Evolutionary conservation across 35 echinoderm and acorn worm genomes (phyloP).

Genomic region (Heliocidaris tuberculata): DNA sequence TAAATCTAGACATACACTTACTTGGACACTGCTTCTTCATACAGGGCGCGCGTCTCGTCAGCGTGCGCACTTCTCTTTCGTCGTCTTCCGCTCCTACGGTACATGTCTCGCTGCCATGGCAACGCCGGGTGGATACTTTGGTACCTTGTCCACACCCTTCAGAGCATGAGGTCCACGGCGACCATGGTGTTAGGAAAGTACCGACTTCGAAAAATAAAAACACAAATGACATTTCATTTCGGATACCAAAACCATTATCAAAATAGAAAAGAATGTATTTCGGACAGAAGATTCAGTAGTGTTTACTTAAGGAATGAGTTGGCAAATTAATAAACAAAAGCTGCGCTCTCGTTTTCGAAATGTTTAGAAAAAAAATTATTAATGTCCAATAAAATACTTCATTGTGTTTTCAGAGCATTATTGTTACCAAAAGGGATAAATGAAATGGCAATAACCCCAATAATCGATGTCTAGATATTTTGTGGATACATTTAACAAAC

Average conservation of each 20-base stretch:
- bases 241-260: neutral
- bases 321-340: too few relatives aligned
- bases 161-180: constrained; percentile 76
- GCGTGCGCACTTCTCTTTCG: neutral
- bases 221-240: neutral
- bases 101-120: constrained; percentile 66
- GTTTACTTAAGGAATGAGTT: too few relatives aligned
- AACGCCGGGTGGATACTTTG: constrained; percentile 63
- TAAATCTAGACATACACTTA: constrained; percentile 33
- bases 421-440: too few relatives aligned
- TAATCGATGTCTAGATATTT: too few relatives aligned
- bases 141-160: constrained; percentile 73
- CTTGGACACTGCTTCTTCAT: constrained; percentile 49
- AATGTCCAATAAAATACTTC: too few relatives aligned
- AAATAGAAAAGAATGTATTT: neutral
- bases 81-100: constrained; percentile 35
- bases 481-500: too few relatives aligned
- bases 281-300: neutral
- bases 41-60: constrained; percentile 66
- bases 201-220: constrained; percentile 67
- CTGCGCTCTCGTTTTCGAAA: too few relatives aligned
- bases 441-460: too few relatives aligned
- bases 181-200: constrained; percentile 81
- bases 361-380: too few relatives aligned
- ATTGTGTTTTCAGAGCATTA: too few relatives aligned